phyloP scores from a whole-genome alignment of 2,113 vertebrate species.

The Pao palembangensis region DNA sequence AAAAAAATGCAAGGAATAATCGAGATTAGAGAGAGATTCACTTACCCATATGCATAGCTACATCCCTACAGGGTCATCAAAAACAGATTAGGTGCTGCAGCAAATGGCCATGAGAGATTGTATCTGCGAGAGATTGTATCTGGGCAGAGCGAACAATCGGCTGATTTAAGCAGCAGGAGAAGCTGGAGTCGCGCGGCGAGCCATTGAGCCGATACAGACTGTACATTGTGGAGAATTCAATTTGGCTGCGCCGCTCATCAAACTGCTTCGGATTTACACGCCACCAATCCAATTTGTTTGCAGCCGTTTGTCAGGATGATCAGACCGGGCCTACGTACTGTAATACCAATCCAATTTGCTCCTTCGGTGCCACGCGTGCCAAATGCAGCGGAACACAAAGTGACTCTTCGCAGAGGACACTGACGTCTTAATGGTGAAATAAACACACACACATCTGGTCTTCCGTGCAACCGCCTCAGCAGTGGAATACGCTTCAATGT shows the following conservation, averaged over 20 bases:
- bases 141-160: constrained; percentile 77
- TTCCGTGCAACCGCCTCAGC: not conserved
- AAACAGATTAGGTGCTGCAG: constrained; percentile 73
- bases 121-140: constrained; percentile 68
- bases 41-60: constrained; percentile 67
- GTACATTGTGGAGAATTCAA: constrained; percentile 86
- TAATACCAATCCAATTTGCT: constrained; percentile 86
- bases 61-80: constrained; percentile 78
- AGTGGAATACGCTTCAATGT: constrained; percentile 15
- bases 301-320: constrained; percentile 60
- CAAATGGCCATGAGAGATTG: constrained; percentile 77
- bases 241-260: constrained; percentile 80
- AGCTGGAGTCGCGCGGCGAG: constrained; percentile 28
- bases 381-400: constrained; percentile 58
- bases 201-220: constrained; percentile 82
- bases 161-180: constrained; percentile 76
- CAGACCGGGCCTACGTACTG: constrained; percentile 49
- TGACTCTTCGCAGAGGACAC: constrained; percentile 20
- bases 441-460: constrained; percentile 43
- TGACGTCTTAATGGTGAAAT: constrained; percentile 61
- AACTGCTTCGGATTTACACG: constrained; percentile 66
- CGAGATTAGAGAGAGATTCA: constrained; percentile 31
- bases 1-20: no score
- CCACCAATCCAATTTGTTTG: constrained; percentile 87
- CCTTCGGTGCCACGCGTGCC: constrained; percentile 73